Conservation (phyloP, 2,888 invertebrate species). For the Hemistola chrysoprasaria region DNA sequence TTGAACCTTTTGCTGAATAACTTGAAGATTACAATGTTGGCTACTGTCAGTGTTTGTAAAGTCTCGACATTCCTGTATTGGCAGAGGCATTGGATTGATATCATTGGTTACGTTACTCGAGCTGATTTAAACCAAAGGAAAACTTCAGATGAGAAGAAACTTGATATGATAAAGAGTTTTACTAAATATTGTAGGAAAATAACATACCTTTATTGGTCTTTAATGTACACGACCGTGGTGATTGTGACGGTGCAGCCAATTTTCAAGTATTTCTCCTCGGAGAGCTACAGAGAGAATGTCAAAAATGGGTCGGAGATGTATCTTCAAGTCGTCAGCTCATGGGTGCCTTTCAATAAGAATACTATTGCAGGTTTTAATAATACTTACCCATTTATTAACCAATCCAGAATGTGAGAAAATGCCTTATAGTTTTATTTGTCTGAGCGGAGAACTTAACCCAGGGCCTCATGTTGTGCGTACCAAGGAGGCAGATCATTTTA, state of each 20-base stretch:
- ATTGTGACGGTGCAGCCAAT: constrained; percentile 59
- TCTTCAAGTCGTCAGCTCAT: constrained; percentile 63
- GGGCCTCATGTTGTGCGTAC: too few species aligned
- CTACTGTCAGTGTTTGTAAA: constrained; percentile 61
- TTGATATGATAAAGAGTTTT: constrained; percentile 39
- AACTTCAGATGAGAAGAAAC: constrained; percentile 37
- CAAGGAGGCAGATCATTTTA: too few species aligned
- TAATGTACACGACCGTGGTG: constrained; percentile 63
- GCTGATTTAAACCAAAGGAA: constrained; percentile 52
- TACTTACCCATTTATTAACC: constrained; percentile 5
- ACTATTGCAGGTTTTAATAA: constrained; percentile 10
- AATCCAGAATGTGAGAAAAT: too few species aligned
- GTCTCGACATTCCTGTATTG: constrained; percentile 55
- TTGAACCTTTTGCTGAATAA: constrained; percentile 60
- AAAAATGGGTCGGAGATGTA: constrained; percentile 54
- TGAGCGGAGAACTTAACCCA: too few species aligned
- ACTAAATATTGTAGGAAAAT: constrained; percentile 64
- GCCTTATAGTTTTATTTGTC: too few species aligned
- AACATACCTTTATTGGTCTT: constrained; percentile 58
- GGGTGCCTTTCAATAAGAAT: constrained; percentile 68
- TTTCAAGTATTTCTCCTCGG: constrained; percentile 48
- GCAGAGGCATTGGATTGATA: constrained; percentile 57
- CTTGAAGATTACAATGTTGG: constrained; percentile 64
- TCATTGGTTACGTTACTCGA: constrained; percentile 60
- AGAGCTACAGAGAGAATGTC: constrained; percentile 48